phyloP scores from a whole-genome alignment of 1,140 invertebrate genomes.

The Pseudomyrmex sp. region DNA sequence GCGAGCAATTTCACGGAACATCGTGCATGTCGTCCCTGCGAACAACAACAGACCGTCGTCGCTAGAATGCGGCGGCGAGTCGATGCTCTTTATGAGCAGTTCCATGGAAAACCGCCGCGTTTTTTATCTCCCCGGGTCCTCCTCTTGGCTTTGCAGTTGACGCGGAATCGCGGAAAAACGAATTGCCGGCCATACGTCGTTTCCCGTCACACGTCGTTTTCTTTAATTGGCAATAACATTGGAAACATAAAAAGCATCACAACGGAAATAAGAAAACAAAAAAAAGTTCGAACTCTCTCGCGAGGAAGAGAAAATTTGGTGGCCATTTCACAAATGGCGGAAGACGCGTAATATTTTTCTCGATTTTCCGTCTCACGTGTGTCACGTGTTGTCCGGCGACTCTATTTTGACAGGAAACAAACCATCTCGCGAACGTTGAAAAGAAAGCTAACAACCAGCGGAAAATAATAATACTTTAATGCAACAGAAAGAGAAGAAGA shows the following conservation, averaged over 20 bases:
- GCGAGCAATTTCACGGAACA: conserved; percentile 45
- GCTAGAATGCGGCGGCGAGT: not conserved
- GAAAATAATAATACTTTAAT: conserved; percentile 20
- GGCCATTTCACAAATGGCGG: not conserved
- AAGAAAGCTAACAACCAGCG: not conserved
- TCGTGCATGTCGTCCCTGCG: conserved; percentile 1
- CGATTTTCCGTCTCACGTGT: not conserved
- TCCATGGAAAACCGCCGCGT: conserved; percentile 15
- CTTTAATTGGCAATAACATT: conserved; percentile 57
- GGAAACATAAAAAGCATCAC: not conserved
- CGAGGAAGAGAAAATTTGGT: not conserved
- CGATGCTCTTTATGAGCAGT: conserved; percentile 46
- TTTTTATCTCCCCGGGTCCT: conserved; percentile 20
- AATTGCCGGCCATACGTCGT: not conserved
- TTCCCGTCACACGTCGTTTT: conserved; percentile 23
- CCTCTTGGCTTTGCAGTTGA: not conserved
- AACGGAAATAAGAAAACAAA: not conserved
- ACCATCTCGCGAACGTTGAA: not conserved
- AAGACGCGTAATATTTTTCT: conserved; percentile 1
- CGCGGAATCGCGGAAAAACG: conserved; percentile 6
- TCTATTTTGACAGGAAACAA: not conserved
- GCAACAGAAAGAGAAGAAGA: too few relatives aligned
- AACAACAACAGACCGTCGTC: conserved; percentile 25
- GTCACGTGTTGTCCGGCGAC: not conserved
- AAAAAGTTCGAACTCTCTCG: not conserved